Evolutionary conservation across 2,113 vertebrate species (phyloP).

Genomic region (Mellivora capensis): DNA sequence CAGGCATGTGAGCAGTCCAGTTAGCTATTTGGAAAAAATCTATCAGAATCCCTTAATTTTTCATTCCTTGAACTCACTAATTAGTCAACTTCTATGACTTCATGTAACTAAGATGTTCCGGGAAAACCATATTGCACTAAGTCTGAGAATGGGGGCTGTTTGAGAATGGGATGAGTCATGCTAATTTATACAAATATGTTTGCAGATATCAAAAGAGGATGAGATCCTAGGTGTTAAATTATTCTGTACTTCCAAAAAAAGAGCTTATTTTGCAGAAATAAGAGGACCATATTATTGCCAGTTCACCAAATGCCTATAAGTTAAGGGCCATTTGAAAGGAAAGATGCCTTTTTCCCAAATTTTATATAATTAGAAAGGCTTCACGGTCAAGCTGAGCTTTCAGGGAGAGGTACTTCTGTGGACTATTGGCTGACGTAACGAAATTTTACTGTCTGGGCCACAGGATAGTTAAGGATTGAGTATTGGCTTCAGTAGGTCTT

Average conservation of each 20-base stretch:
- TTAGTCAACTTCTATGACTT: not conserved
- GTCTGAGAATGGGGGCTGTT: not conserved
- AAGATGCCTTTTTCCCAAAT: not conserved
- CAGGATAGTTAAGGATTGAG: not conserved
- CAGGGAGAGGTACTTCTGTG: not conserved
- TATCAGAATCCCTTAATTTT: not conserved
- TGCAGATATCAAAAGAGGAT: not conserved
- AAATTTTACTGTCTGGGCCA: not conserved
- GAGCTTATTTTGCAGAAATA: not conserved
- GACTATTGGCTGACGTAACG: not conserved
- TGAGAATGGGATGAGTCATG: not conserved
- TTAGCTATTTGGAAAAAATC: not conserved
- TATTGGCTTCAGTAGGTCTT: not conserved
- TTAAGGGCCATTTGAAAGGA: not conserved
- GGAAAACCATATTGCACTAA: not conserved
- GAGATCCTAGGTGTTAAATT: not conserved
- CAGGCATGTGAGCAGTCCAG: not conserved
- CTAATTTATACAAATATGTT: not conserved
- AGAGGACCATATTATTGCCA: not conserved
- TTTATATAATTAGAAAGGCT: not conserved
- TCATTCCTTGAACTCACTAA: not conserved
- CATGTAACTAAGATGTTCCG: not conserved
- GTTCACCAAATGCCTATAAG: not conserved
- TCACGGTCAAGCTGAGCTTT: not conserved
- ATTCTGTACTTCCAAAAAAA: not conserved